Evolutionary conservation across 2,888 invertebrate species (phyloP).

Genomic region (Melinopterus prodromus): DNA sequence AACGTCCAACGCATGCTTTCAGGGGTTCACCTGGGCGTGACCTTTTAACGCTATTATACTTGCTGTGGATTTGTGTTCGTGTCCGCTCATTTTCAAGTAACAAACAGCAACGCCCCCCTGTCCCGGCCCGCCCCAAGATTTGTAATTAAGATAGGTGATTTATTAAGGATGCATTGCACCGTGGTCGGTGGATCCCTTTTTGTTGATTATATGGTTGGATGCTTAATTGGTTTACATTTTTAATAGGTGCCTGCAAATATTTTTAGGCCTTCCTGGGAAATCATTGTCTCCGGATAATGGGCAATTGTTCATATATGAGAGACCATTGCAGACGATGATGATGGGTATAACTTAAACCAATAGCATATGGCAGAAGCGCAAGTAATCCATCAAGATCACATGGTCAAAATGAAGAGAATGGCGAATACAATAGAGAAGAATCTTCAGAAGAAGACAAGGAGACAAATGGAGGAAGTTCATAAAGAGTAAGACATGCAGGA

Average conservation of each 20-base stretch:
- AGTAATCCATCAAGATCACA: too few species aligned
- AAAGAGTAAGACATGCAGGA: too few species aligned
- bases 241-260: not conserved
- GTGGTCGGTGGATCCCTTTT: not conserved
- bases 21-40: constrained; percentile 7
- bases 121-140: constrained; percentile 8
- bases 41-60: constrained; percentile 22
- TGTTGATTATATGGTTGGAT: not conserved
- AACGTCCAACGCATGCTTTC: not conserved
- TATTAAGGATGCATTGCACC: constrained; percentile 4
- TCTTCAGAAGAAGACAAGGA: too few species aligned
- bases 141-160: constrained; percentile 27
- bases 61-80: not conserved
- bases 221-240: not conserved
- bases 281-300: too few species aligned
- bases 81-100: constrained; percentile 18
- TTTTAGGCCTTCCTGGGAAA: too few species aligned
- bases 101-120: constrained; percentile 6
- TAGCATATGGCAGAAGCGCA: too few species aligned
- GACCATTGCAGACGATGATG: too few species aligned
- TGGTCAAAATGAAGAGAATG: too few species aligned
- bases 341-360: too few species aligned
- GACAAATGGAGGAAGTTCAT: too few species aligned
- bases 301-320: too few species aligned
- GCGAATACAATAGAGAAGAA: too few species aligned